phyloP scores from a whole-genome alignment of 1,140 invertebrate species.

The Thrips palmi region DNA sequence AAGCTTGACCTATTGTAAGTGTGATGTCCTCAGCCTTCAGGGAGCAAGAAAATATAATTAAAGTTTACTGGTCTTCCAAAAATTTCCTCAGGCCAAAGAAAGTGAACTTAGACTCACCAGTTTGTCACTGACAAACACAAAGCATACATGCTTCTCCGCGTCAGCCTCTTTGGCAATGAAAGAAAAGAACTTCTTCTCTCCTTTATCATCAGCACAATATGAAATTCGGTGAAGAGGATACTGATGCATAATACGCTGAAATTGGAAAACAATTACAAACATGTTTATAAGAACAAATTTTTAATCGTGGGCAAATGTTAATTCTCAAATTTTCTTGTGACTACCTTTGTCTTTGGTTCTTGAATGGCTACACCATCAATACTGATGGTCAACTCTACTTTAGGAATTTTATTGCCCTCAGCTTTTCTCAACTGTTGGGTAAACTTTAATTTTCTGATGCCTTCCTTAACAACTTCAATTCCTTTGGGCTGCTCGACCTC shows the following conservation, averaged over 20 bases:
- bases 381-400: constrained; percentile 84
- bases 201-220: constrained; percentile 95
- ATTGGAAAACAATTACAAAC: constrained; percentile 12
- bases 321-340: constrained; percentile 2
- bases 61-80: neutral
- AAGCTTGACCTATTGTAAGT: constrained; percentile 90
- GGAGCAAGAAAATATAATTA: neutral
- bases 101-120: constrained; percentile 30
- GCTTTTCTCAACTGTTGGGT: constrained; percentile 84
- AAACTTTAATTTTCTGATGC: constrained; percentile 86
- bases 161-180: constrained; percentile 86
- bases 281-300: constrained; percentile 14
- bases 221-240: constrained; percentile 95
- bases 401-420: constrained; percentile 80
- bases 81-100: neutral
- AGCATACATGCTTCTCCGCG: constrained; percentile 74
- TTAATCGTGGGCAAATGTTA: neutral
- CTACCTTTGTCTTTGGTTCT: constrained; percentile 46
- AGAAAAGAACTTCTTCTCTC: constrained; percentile 90
- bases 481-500: constrained; percentile 90
- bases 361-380: constrained; percentile 91
- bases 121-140: constrained; percentile 93
- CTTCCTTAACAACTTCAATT: constrained; percentile 91
- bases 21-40: constrained; percentile 81
- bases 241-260: constrained; percentile 66